Evolutionary conservation across 2,113 vertebrate genomes (phyloP).

Genomic region (Prunella himalayana): DNA sequence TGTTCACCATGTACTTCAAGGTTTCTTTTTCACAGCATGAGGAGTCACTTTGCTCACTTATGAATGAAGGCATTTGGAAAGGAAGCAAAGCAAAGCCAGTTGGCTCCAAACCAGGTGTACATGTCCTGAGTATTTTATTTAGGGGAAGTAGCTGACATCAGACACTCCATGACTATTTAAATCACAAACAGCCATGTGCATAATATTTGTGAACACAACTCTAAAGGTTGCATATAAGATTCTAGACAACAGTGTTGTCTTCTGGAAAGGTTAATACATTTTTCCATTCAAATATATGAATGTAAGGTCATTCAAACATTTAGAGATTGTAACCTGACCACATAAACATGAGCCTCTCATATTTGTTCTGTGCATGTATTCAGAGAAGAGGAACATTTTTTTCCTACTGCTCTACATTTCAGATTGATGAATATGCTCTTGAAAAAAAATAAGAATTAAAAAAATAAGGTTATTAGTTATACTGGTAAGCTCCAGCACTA

Average conservation of each 20-base stretch:
- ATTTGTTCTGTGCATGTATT: not conserved
- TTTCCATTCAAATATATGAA: not conserved
- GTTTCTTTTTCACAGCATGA: not conserved
- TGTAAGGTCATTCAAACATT: not conserved
- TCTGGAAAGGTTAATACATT: not conserved
- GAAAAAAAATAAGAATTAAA: not conserved
- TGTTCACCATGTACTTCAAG: not conserved
- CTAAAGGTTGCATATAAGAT: not conserved
- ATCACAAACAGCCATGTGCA: not conserved
- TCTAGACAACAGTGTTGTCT: not conserved
- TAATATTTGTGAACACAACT: not conserved
- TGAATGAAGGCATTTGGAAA: constrained; percentile 66
- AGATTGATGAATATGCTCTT: not conserved
- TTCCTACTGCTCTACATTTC: not conserved
- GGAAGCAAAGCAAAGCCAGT: constrained; percentile 53
- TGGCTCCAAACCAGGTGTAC: constrained; percentile 58
- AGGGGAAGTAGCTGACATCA: constrained; percentile 66
- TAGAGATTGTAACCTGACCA: not conserved
- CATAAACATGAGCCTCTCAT: not conserved
- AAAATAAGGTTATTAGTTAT: not conserved
- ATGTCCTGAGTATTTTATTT: constrained; percentile 59
- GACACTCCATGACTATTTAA: constrained; percentile 52
- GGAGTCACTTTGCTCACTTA: constrained; percentile 29
- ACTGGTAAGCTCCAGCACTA: not conserved
- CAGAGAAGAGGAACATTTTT: not conserved